Evolutionary conservation across 2,113 vertebrate genomes (phyloP).

Genomic region (Entelurus aequoreus): DNA sequence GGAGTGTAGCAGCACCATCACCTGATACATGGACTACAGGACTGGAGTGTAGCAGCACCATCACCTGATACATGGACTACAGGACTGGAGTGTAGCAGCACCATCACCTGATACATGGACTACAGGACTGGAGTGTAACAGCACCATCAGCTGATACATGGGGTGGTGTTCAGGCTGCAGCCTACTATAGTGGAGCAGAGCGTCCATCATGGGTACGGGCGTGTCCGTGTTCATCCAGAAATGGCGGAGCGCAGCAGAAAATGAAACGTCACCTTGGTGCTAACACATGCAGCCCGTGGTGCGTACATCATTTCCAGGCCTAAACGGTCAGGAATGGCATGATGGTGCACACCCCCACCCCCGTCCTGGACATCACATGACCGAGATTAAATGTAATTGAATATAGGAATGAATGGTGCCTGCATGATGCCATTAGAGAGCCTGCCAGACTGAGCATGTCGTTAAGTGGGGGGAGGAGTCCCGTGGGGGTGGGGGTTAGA

Average conservation of each 20-base stretch:
- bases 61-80: too few species aligned
- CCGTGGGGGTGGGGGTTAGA: too few species aligned
- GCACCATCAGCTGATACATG: too few species aligned
- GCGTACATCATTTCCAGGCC: too few species aligned
- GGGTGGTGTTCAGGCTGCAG: background rate
- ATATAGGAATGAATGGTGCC: constrained; percentile 68
- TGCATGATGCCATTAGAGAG: constrained; percentile 60
- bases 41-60: too few species aligned
- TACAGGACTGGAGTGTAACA: too few species aligned
- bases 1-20: too few species aligned
- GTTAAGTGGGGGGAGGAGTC: constrained; percentile 21
- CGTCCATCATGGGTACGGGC: background rate
- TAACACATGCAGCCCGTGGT: constrained; percentile 41
- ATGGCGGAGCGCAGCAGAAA: constrained; percentile 45
- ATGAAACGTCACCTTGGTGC: constrained; percentile 43
- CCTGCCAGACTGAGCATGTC: constrained; percentile 42
- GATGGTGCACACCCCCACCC: background rate
- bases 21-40: too few species aligned
- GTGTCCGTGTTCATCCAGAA: constrained; percentile 15
- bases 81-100: too few species aligned
- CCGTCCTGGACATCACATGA: constrained; percentile 58
- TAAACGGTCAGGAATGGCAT: too few species aligned
- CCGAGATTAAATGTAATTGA: constrained; percentile 68
- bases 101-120: too few species aligned
- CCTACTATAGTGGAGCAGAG: background rate